These are phyloP conservation scores for Margaritifera margaritifera DNA, from an alignment of 2,888 invertebrate species.

Conservation along the genomic window DNA sequence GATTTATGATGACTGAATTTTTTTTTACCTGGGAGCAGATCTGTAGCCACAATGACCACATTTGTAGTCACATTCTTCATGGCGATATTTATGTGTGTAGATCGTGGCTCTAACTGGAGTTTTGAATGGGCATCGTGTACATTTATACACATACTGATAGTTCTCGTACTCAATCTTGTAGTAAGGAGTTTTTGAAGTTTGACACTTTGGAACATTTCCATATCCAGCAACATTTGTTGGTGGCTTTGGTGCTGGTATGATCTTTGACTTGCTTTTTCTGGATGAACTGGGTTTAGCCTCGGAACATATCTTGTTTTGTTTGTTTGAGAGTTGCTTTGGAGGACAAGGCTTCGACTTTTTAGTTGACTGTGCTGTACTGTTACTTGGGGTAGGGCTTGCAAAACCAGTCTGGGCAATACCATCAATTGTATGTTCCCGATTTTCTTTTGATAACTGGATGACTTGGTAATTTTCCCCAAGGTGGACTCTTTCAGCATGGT, in stretches of 20 bases:
- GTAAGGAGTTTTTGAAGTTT: slow-evolving; percentile 39
- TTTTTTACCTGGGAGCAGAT: slow-evolving; percentile 29
- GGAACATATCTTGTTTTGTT: too few relatives aligned
- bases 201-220: slow-evolving; percentile 24
- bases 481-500: slow-evolving; percentile 35
- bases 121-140: slow-evolving; percentile 32
- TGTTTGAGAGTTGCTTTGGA: too few relatives aligned
- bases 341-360: too few relatives aligned
- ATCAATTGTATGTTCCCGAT: slow-evolving; percentile 24
- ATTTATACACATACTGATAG: slow-evolving; percentile 31
- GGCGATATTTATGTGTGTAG: slow-evolving; percentile 39
- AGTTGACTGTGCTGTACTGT: too few relatives aligned
- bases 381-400: too few relatives aligned
- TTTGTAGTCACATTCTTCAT: slow-evolving; percentile 33
- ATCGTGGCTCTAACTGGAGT: slow-evolving; percentile 38
- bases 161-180: slow-evolving; percentile 30
- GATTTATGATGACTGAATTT: too few relatives aligned
- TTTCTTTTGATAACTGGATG: slow-evolving; percentile 35
- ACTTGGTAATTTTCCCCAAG: slow-evolving; percentile 32
- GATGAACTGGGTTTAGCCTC: too few relatives aligned
- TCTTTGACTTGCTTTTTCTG: too few relatives aligned
- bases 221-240: too few relatives aligned
- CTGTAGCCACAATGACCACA: slow-evolving; percentile 37
- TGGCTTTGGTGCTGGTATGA: too few relatives aligned
- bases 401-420: too few relatives aligned